A percentile compares a stretch with the other conserved stretches of the same genome.
phyloP scores from a whole-genome alignment of 2,888 invertebrate genomes.

The Stomorhina lunata region DNA sequence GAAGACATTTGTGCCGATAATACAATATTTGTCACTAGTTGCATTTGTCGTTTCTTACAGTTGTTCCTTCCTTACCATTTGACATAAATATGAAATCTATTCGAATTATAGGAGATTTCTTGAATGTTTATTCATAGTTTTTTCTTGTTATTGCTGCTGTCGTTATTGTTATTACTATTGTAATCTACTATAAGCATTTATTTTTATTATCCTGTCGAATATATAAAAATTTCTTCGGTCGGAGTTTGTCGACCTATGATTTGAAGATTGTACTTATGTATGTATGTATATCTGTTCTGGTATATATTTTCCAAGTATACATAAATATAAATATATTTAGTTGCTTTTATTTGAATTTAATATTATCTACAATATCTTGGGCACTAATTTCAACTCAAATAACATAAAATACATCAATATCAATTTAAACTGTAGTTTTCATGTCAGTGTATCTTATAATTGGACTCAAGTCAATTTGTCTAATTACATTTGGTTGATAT shows the following conservation, averaged over 20 bases:
- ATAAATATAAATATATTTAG: neutral
- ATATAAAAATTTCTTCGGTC: neutral
- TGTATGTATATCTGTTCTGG: too few relatives aligned
- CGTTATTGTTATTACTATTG: neutral
- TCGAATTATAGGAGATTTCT: neutral
- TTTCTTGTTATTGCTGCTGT: neutral
- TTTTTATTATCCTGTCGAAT: neutral
- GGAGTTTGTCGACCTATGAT: constrained; percentile 13
- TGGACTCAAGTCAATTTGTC: neutral
- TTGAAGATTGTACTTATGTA: too few relatives aligned
- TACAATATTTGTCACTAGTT: constrained; percentile 52
- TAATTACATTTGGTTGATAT: constrained; percentile 19
- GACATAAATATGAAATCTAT: neutral
- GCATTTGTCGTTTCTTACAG: constrained; percentile 3
- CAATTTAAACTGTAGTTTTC: neutral
- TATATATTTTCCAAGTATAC: too few relatives aligned
- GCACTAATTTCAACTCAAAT: neutral
- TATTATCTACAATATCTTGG: neutral
- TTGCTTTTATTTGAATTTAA: neutral
- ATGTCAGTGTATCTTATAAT: neutral
- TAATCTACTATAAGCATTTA: too few relatives aligned
- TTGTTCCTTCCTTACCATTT: neutral
- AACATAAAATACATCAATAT: neutral
- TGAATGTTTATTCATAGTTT: neutral
- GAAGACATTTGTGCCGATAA: constrained; percentile 42